Evolutionary conservation across 2,113 vertebrate genomes (phyloP).

Genomic region (Sapayoa aenigma): DNA sequence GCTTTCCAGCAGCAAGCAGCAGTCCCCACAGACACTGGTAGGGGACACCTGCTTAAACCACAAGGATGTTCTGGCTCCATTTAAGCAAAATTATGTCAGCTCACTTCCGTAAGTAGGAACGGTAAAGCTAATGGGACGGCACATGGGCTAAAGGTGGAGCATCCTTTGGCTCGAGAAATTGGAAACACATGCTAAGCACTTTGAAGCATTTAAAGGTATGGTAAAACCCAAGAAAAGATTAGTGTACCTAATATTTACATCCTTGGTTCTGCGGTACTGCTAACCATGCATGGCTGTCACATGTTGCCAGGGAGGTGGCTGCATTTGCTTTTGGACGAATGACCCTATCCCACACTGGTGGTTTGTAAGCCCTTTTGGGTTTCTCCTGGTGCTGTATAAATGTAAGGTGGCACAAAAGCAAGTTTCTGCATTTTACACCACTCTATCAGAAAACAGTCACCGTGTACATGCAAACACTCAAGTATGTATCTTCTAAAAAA

Average conservation of each 20-base stretch:
- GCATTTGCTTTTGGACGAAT: not conserved
- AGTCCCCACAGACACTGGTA: not conserved
- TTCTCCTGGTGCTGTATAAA: constrained; percentile 6
- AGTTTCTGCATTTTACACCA: not conserved
- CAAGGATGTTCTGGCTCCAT: not conserved
- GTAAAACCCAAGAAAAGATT: not conserved
- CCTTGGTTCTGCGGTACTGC: not conserved
- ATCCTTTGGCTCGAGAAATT: not conserved
- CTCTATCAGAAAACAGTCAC: not conserved
- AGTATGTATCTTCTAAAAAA: not conserved
- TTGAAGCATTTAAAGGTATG: not conserved
- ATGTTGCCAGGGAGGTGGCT: not conserved
- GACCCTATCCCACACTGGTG: not conserved
- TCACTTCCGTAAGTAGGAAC: not conserved
- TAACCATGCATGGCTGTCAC: not conserved
- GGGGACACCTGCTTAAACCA: constrained; percentile 46
- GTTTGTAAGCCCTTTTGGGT: constrained; percentile 17
- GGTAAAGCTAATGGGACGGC: constrained; percentile 6
- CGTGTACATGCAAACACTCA: not conserved
- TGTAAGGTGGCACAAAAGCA: not conserved
- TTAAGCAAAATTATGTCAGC: constrained; percentile 24
- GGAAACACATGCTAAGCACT: not conserved
- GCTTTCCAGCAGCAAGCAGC: not conserved
- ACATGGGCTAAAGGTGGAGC: not conserved
- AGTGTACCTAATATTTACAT: not conserved